Evolutionary conservation across 2,888 invertebrate genomes (phyloP).

Genomic region (Flexamia atlantica): DNA sequence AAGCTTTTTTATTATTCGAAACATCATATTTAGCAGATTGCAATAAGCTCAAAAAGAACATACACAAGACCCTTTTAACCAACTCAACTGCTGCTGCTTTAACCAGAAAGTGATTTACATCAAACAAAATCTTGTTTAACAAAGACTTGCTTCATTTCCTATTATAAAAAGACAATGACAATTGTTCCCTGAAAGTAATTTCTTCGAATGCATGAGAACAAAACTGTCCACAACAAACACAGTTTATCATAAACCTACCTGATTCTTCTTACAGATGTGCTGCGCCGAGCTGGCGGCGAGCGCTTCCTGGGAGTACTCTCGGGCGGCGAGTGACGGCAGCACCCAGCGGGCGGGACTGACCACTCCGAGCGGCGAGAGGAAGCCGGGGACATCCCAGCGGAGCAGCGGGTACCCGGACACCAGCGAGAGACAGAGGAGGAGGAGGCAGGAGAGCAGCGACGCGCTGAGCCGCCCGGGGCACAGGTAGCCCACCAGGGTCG

Average conservation of each 20-base stretch:
- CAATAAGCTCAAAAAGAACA: too few relatives aligned
- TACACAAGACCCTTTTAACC: too few relatives aligned
- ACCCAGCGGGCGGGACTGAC: constrained; percentile 87
- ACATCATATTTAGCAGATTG: too few relatives aligned
- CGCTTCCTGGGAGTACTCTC: constrained; percentile 83
- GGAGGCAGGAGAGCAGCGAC: constrained; percentile 79
- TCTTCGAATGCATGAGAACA: too few relatives aligned
- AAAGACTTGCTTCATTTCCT: too few relatives aligned
- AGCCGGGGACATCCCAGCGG: constrained; percentile 82
- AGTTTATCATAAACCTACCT: constrained; percentile 76
- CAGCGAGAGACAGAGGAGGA: constrained; percentile 80
- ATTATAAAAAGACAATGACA: too few relatives aligned
- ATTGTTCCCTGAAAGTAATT: too few relatives aligned
- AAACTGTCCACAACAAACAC: background rate
- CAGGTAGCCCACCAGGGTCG: constrained; percentile 82
- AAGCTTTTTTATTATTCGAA: too few relatives aligned
- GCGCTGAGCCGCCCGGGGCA: constrained; percentile 82
- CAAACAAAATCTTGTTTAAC: too few relatives aligned
- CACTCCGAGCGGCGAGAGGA: constrained; percentile 81
- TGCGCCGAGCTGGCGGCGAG: constrained; percentile 78
- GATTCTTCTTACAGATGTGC: constrained; percentile 83
- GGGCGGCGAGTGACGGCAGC: constrained; percentile 81
- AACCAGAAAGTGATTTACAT: too few relatives aligned
- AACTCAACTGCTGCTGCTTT: too few relatives aligned
- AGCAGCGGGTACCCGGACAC: constrained; percentile 85